A percentile compares a stretch with the other conserved stretches of the same genome.
These are phyloP conservation scores for Odontophorus gujanensis DNA, from an alignment of 2,113 vertebrate species.

Conservation along the genomic window DNA sequence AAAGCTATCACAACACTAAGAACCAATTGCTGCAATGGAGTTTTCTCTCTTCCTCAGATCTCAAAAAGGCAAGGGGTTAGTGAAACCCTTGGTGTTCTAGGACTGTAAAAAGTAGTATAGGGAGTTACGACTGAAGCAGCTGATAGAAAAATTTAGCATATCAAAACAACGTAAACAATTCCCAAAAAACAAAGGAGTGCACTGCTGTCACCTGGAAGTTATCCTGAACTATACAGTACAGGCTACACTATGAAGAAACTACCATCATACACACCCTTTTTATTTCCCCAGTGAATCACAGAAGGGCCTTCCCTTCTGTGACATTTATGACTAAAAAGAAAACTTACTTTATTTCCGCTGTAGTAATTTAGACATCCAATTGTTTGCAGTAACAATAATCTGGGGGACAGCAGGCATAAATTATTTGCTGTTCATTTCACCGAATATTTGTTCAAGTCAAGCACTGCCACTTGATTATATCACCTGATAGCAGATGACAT, in stretches of 20 bases:
- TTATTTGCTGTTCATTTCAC: background rate
- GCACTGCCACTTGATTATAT: background rate
- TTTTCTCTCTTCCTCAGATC: background rate
- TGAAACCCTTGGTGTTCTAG: background rate
- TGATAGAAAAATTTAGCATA: background rate
- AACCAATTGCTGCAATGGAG: background rate
- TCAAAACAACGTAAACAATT: background rate
- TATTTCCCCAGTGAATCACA: background rate
- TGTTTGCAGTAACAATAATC: background rate
- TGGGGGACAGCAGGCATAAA: background rate
- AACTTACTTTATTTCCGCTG: background rate
- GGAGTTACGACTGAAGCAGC: fast-evolving
- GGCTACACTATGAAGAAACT: background rate
- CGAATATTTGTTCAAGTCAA: background rate
- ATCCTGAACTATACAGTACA: background rate
- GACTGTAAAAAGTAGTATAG: background rate
- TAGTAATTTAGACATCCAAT: background rate
- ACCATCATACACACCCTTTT: background rate
- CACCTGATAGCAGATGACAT: background rate
- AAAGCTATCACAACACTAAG: background rate
- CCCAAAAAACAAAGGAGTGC: background rate
- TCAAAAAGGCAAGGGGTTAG: background rate
- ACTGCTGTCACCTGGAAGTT: background rate
- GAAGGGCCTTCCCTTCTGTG: background rate
- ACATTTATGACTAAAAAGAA: background rate